phyloP scores from a whole-genome alignment of 2,888 invertebrate species.

The Lasioglossum oenotherae region DNA sequence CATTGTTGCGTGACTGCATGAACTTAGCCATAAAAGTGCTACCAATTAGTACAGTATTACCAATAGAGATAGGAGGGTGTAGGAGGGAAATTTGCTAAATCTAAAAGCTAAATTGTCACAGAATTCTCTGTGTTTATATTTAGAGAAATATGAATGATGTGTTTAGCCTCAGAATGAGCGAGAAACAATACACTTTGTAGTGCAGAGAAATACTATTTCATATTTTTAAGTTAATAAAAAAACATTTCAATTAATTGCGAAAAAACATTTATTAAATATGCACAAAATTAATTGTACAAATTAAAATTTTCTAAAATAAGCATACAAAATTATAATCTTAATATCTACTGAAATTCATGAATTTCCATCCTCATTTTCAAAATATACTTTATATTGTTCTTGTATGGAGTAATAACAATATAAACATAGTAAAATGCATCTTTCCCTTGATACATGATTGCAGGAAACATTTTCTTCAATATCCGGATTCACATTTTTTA shows the following conservation, averaged over 20 bases:
- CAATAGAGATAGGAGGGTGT: no score
- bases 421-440: conserved; percentile 33
- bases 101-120: background rate
- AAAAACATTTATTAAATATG: conserved; percentile 42
- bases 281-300: conserved; percentile 44
- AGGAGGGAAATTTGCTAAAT: background rate
- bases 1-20: background rate
- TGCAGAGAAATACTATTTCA: background rate
- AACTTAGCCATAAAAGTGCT: background rate
- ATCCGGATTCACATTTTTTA: conserved; percentile 1
- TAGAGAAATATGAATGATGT: background rate
- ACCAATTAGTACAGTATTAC: background rate
- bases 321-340: conserved; percentile 31
- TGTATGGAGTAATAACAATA: conserved; percentile 36
- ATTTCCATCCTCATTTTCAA: conserved; percentile 24
- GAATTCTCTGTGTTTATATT: background rate
- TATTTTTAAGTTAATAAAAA: background rate
- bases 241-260: background rate
- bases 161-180: background rate
- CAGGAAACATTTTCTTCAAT: conserved; percentile 22
- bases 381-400: conserved; percentile 37
- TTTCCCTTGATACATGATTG: conserved; percentile 9
- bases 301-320: conserved; percentile 19
- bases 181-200: background rate
- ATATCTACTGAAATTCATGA: conserved; percentile 20